Percentiles rank a stretch among this genome's conserved stretches.
Evolutionary conservation across 2,113 vertebrate genomes (phyloP).

Genomic region (Rhea americana): DNA sequence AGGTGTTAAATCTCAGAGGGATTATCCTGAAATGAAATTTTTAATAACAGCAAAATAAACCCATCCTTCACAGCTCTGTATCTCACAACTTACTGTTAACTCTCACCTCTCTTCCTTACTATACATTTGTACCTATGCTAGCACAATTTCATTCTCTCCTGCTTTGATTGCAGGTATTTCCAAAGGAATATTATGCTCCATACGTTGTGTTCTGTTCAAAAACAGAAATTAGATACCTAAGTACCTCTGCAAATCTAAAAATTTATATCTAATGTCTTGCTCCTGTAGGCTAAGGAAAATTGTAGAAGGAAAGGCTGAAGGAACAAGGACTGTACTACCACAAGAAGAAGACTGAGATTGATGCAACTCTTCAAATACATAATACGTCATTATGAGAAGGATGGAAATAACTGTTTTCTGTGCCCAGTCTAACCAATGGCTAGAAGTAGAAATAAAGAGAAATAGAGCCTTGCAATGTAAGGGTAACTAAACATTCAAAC

Average conservation of each 20-base stretch:
- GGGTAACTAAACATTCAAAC: constrained; percentile 1
- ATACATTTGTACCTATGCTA: background rate
- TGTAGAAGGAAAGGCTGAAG: background rate
- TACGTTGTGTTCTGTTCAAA: background rate
- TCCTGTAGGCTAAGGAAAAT: background rate
- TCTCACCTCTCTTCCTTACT: constrained; percentile 15
- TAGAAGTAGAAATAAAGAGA: background rate
- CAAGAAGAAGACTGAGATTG: background rate
- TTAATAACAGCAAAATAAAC: constrained; percentile 68
- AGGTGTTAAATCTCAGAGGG: constrained; percentile 54
- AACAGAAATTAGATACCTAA: background rate
- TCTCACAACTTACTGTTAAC: constrained; percentile 37
- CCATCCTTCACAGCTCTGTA: constrained; percentile 41
- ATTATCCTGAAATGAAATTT: constrained; percentile 62
- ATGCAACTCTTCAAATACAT: background rate
- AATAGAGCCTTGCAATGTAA: background rate
- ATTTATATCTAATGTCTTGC: background rate
- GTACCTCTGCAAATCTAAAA: background rate
- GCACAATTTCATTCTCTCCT: background rate
- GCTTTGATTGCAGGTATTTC: background rate
- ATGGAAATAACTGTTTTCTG: background rate
- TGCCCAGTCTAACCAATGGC: background rate
- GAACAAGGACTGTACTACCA: background rate
- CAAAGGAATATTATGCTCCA: background rate
- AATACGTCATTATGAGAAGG: background rate